Percentiles rank a stretch among this genome's conserved stretches.
phyloP scores from a whole-genome alignment of 2,797 vertebrate genomes.

The Lepus townsendii region DNA sequence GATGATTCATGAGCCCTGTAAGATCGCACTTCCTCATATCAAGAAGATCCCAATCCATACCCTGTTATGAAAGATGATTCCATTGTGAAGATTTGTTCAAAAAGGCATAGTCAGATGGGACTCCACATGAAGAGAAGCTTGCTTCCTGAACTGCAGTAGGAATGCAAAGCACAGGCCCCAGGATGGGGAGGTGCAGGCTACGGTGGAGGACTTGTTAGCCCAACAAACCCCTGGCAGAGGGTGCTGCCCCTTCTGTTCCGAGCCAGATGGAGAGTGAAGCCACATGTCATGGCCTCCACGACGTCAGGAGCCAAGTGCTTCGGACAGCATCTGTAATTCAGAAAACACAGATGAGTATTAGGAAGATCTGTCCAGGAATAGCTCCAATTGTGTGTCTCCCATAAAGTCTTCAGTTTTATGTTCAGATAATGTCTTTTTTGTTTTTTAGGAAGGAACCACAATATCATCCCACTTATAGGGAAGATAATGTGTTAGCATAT shows the following conservation, averaged over 20 bases:
- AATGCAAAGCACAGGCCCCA: not conserved
- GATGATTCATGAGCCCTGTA: not conserved
- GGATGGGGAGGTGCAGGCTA: not conserved
- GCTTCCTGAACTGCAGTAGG: not conserved
- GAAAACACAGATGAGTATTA: not conserved
- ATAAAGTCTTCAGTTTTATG: slow-evolving; percentile 37
- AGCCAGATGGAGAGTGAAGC: not conserved
- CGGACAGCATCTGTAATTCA: not conserved
- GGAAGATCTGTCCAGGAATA: not conserved
- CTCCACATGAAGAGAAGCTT: not conserved
- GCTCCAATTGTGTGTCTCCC: not conserved
- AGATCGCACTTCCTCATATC: not conserved
- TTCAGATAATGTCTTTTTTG: not conserved
- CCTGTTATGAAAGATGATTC: slow-evolving; percentile 18
- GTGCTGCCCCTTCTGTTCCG: not conserved
- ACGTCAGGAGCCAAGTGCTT: not conserved
- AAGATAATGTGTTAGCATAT: not conserved
- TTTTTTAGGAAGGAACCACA: not conserved
- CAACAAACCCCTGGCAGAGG: not conserved
- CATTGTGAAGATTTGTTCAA: not conserved
- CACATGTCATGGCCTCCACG: not conserved
- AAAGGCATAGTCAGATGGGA: slow-evolving; percentile 14
- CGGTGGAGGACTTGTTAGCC: fast-evolving
- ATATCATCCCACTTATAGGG: not conserved
- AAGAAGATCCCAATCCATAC: not conserved